Evolutionary conservation across 1,140 invertebrate genomes (phyloP), one percentile per base, ranked within the genome.

Genomic region (Drosophila equinoxialis): DNA sequence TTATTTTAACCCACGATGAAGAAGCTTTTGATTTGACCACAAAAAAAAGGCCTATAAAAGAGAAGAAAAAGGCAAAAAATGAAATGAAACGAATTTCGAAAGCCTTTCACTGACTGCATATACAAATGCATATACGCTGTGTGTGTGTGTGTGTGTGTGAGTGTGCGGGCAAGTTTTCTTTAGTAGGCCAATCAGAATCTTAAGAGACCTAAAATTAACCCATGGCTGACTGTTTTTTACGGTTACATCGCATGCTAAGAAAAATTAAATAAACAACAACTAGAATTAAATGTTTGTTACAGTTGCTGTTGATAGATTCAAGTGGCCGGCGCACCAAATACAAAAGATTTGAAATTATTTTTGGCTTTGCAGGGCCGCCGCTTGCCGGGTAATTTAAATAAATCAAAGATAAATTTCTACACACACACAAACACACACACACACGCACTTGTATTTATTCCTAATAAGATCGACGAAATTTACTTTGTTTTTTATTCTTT

Each of bases 11-110:
- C 45, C 14, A n/a, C 45, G 45, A 13, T 41, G 60, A 30, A 72
- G 83, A 30, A 72, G 83, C 79, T 86, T 86, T 87, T 72, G 83
- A 77, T 87, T 79, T 78, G 74, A 71, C 68, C 77, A 86, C 79
- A 35, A 77, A 48, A 57, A 57, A 55, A 64, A 77, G 64, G 77
- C 82, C 83, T 86, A 71, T 60, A 74, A 77, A 77, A 75, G 70
- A 81, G 69, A 75, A 77, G 73, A 78, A 73, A 81, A 67, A 81
- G 85, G 65, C 67, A 82, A 75, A 81, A 62, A 86, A 62, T 68
- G 59, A 60, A 70, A 77, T 65, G 78, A 67, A 54, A 37, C 35
- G 71, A 68, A 78, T 45, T 75, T 68, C 65, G 39, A 57, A 77
- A 70, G 61, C 74, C 72, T 76, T 72, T 64, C 41, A 26, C 17